Conservation (phyloP, 2,888 invertebrate species). For the Catocala nupta region DNA sequence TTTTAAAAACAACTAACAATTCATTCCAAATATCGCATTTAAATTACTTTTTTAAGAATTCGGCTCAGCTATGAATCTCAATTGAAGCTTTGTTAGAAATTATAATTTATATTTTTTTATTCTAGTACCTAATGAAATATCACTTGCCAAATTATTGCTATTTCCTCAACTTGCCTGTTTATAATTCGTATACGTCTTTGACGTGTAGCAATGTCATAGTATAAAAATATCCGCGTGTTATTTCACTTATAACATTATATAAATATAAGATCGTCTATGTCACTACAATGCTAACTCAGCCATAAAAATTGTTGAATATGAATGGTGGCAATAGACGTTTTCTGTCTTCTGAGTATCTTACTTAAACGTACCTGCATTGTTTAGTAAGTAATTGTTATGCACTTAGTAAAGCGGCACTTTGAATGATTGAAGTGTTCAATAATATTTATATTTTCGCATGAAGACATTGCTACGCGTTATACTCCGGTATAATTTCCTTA, state of each 20-base stretch:
- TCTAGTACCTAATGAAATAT: slow-evolving; percentile 34
- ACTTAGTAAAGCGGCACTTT: too few species aligned
- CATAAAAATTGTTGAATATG: too few species aligned
- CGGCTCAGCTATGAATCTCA: slow-evolving; percentile 54
- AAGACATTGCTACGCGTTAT: background rate
- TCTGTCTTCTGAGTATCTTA: too few species aligned
- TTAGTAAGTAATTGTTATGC: too few species aligned
- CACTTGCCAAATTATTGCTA: slow-evolving; percentile 50
- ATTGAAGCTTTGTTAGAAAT: slow-evolving; percentile 34
- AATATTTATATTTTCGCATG: background rate
- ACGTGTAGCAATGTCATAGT: background rate
- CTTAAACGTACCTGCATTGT: too few species aligned
- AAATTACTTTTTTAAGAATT: slow-evolving; percentile 30
- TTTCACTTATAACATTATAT: too few species aligned
- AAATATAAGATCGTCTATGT: too few species aligned
- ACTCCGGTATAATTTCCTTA: background rate
- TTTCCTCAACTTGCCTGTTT: slow-evolving; percentile 38
- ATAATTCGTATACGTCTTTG: background rate
- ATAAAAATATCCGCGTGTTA: background rate
- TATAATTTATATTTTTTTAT: slow-evolving; percentile 32
- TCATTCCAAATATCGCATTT: slow-evolving; percentile 56
- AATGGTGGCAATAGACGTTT: too few species aligned
- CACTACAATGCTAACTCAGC: too few species aligned
- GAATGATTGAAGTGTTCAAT: background rate
- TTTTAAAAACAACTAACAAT: slow-evolving; percentile 21